These are phyloP conservation scores for Gobio gobio DNA, from an alignment of 2,113 vertebrate species.

Conservation along the genomic window DNA sequence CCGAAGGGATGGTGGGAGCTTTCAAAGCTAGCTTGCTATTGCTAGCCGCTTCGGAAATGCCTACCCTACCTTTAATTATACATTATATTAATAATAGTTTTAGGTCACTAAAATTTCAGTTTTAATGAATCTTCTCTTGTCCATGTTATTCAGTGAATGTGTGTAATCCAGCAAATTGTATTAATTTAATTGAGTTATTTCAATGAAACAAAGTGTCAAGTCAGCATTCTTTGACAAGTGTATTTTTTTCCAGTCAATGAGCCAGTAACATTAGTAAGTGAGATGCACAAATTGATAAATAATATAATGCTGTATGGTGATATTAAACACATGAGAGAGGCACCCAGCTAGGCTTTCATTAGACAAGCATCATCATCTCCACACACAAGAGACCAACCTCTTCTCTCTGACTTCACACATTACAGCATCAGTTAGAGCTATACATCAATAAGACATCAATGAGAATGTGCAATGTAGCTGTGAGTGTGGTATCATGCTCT, in stretches of 20 bases:
- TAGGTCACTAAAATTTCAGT: not conserved
- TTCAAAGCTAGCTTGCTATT: too few relatives aligned
- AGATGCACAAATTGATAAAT: not conserved
- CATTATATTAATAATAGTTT: too few relatives aligned
- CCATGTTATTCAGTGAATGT: not conserved
- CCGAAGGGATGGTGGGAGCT: too few relatives aligned
- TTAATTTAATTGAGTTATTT: not conserved
- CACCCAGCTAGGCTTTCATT: too few relatives aligned
- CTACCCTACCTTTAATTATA: too few relatives aligned
- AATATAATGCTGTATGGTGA: not conserved
- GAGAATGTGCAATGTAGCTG: not conserved
- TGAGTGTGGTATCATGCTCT: not conserved
- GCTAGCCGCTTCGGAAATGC: too few relatives aligned
- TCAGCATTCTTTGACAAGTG: not conserved
- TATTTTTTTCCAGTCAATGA: not conserved
- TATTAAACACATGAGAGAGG: not conserved
- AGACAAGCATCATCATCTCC: too few relatives aligned
- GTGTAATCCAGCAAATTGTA: not conserved
- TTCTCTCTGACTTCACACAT: constrained; percentile 6
- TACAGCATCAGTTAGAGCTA: not conserved
- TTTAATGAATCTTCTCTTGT: not conserved
- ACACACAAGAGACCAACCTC: too few relatives aligned
- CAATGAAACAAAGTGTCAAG: not conserved
- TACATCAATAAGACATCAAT: not conserved
- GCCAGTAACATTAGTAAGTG: not conserved